Evolutionary conservation across 1,140 invertebrate species (phyloP).

Genomic region (Drosophila athabasca): DNA sequence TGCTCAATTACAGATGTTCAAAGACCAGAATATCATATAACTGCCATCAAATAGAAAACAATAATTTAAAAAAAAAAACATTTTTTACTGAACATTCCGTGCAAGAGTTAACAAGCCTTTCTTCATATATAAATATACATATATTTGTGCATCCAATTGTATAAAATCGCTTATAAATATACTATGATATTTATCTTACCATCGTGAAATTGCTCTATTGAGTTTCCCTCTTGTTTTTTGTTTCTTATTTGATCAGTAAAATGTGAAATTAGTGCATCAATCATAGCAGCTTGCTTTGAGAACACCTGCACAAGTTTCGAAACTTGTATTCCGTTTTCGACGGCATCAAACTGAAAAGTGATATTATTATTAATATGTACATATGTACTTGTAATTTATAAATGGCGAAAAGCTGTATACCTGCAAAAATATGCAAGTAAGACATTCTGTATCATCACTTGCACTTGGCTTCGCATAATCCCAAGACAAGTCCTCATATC

Average conservation of each 20-base stretch:
- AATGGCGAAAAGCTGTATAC: slow-evolving; percentile 20
- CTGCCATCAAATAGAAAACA: no score
- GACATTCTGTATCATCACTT: slow-evolving; percentile 92
- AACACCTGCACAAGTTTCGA: slow-evolving; percentile 93
- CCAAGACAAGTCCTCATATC: slow-evolving; percentile 95
- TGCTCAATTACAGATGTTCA: no score
- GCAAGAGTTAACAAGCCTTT: no score
- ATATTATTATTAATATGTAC: background rate
- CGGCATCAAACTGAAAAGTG: slow-evolving; percentile 89
- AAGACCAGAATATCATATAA: no score
- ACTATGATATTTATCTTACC: slow-evolving; percentile 46
- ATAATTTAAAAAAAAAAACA: no score
- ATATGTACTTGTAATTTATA: background rate
- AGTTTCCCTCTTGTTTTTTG: slow-evolving; percentile 75
- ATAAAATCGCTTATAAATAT: no score
- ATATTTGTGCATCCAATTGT: no score
- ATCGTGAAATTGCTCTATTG: slow-evolving; percentile 84
- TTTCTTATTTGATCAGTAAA: slow-evolving; percentile 87
- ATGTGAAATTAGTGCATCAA: slow-evolving; percentile 94
- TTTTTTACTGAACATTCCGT: no score
- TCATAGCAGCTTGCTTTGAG: slow-evolving; percentile 94
- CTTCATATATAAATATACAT: no score
- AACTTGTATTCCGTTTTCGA: slow-evolving; percentile 92
- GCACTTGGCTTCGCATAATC: slow-evolving; percentile 93
- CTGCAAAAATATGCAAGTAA: slow-evolving; percentile 94